Evolutionary conservation across 2,113 vertebrate species (phyloP).

Genomic region (Semnornis frantzii): DNA sequence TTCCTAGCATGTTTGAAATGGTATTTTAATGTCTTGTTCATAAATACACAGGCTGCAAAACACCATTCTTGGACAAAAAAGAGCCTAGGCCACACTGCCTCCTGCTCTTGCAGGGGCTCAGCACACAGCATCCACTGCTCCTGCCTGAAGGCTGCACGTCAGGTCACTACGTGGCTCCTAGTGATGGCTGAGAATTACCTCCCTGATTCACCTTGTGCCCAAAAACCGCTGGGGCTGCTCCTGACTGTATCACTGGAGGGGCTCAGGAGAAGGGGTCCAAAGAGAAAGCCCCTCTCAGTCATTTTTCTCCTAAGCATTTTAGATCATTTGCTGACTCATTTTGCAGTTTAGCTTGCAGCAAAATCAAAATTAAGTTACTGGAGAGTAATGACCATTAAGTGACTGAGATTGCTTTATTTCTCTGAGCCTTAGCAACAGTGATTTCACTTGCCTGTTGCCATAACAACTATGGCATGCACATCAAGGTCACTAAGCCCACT

Average conservation of each 20-base stretch:
- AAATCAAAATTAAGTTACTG: constrained; percentile 62
- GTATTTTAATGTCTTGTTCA: not conserved
- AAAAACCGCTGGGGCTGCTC: not conserved
- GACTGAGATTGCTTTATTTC: constrained; percentile 73
- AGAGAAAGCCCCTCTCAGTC: not conserved
- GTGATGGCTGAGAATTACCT: not conserved
- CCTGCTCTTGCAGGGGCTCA: not conserved
- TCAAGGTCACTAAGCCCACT: constrained; percentile 85
- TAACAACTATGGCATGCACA: constrained; percentile 81
- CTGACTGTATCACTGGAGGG: not conserved
- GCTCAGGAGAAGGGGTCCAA: not conserved
- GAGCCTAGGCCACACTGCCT: not conserved
- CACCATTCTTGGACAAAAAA: not conserved
- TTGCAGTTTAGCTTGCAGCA: constrained; percentile 8
- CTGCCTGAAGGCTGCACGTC: not conserved
- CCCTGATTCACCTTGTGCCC: accelerated
- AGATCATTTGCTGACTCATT: constrained; percentile 62
- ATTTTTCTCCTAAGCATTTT: not conserved
- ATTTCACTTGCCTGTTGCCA: constrained; percentile 84
- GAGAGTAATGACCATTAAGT: constrained; percentile 73
- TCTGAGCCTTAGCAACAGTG: constrained; percentile 77
- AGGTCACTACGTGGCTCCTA: not conserved
- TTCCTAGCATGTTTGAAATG: not conserved
- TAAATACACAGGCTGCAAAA: not conserved
- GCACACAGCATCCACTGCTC: not conserved